Conservation (phyloP, 2,797 vertebrate genomes). For the Acrocephalus scirpaceus region DNA sequence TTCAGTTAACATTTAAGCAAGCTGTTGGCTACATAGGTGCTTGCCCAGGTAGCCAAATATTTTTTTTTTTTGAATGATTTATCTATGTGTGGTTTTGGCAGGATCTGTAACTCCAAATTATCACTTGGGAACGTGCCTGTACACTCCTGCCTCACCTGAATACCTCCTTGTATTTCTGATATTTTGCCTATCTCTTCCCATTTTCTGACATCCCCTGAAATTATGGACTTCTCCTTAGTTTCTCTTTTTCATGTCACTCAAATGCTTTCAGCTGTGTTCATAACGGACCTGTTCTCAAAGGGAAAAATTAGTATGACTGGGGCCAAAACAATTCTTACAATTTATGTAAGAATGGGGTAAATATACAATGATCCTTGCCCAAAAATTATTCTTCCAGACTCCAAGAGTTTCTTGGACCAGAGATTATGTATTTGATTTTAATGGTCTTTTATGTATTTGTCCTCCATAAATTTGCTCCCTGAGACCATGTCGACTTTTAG, state of each 20-base stretch:
- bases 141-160: not conserved
- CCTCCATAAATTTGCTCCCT: not conserved
- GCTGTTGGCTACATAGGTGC: not conserved
- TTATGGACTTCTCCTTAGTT: not conserved
- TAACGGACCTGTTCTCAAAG: not conserved
- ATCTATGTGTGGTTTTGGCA: accelerated
- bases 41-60: not conserved
- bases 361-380: not conserved
- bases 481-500: not conserved
- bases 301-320: not conserved
- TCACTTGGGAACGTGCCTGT: accelerated
- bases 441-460: not conserved
- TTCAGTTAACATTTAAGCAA: not conserved
- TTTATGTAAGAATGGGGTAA: not conserved
- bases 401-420: not conserved
- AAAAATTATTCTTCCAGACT: not conserved
- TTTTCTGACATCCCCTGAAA: not conserved
- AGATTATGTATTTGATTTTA: not conserved
- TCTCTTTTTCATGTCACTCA: not conserved
- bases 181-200: not conserved
- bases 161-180: not conserved
- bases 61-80: not conserved
- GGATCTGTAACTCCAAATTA: not conserved
- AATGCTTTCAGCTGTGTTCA: not conserved
- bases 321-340: not conserved